Evolutionary conservation across 2,888 invertebrate genomes (phyloP).

Genomic region (Aleiodes leptofemur): DNA sequence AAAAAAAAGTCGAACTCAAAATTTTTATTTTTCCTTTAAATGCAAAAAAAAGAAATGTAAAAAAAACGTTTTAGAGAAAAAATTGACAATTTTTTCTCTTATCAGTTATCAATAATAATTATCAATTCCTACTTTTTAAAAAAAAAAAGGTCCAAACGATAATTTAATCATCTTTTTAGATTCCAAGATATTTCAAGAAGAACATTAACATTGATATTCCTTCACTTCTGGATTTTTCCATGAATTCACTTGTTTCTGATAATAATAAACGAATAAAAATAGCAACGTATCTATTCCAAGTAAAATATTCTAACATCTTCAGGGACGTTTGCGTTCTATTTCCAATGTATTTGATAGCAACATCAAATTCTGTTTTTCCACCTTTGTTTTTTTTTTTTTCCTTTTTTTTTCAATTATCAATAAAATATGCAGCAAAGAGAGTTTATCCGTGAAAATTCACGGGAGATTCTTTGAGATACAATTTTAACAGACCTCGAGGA

Average conservation of each 20-base stretch:
- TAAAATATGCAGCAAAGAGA: slow-evolving; percentile 35
- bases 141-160: too few relatives aligned
- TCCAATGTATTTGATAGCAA: slow-evolving; percentile 54
- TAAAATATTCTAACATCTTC: slow-evolving; percentile 70
- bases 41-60: too few relatives aligned
- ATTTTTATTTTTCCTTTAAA: too few relatives aligned
- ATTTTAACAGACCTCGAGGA: slow-evolving; percentile 26
- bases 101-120: too few relatives aligned
- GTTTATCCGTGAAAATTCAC: slow-evolving; percentile 47
- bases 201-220: slow-evolving; percentile 37
- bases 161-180: too few relatives aligned
- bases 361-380: slow-evolving; percentile 55
- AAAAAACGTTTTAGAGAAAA: too few relatives aligned
- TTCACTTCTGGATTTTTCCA: slow-evolving; percentile 25
- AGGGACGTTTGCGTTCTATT: slow-evolving; percentile 73
- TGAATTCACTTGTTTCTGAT: slow-evolving; percentile 37
- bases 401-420: background rate
- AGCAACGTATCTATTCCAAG: slow-evolving; percentile 66
- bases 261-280: slow-evolving; percentile 66
- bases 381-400: slow-evolving; percentile 11
- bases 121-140: too few relatives aligned
- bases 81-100: too few relatives aligned
- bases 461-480: slow-evolving; percentile 41
- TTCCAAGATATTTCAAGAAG: slow-evolving; percentile 9
- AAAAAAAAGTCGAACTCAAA: too few relatives aligned